Evolutionary conservation across 2,113 vertebrate genomes (phyloP), one percentile per base, ranked within the genome.

Genomic region (Polypterus senegalus): DNA sequence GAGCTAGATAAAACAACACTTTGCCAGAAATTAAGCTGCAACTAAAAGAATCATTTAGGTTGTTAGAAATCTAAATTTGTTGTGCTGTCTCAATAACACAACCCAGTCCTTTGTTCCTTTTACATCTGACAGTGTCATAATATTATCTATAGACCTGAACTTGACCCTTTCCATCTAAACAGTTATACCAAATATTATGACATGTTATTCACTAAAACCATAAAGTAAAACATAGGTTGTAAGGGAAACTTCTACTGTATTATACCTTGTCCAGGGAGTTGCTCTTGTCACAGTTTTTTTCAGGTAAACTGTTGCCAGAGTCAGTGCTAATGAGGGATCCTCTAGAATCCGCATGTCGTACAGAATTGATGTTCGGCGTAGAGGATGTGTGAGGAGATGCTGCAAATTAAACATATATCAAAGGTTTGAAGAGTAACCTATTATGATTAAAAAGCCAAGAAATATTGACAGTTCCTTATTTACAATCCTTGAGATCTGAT

Each of bases 251-350:
- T 0, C 3, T 1, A 47, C 57, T 59, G 70, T 27, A 27, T 27
- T 27, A 45, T 91, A 98, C 96, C 95, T 98, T 99, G 62, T 99
- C 96, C 54, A 94, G 82, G 27, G 90, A 95, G 76, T 86, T 93
- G 73, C 79, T 86, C 75, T 94, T 98, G 59, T 97, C 95, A 5
- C 75, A 78, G 54, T 79, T 86, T 73, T 84, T 92, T 70, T 99
- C 96, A 45, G 78, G 84, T 56, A 97, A 81, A 72, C 94, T 93
- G 77, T 84, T 98, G 61, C 83, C 87, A 0, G 95, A 99, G 64
- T 99, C 96, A 0, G 90, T 98, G 83, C 96, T 98, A 78, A 99
- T 89, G 62, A 99, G 90, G 5, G 96, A 98, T 4, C 90, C 90
- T 51, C 93, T 90, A 0, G 96, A 98, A 73, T 97, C 96, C 2